A percentile compares a stretch with the other conserved stretches of the same genome.
Evolutionary conservation across 23 tunicate species (phyloP).

Genomic region (Diplosoma virens): DNA sequence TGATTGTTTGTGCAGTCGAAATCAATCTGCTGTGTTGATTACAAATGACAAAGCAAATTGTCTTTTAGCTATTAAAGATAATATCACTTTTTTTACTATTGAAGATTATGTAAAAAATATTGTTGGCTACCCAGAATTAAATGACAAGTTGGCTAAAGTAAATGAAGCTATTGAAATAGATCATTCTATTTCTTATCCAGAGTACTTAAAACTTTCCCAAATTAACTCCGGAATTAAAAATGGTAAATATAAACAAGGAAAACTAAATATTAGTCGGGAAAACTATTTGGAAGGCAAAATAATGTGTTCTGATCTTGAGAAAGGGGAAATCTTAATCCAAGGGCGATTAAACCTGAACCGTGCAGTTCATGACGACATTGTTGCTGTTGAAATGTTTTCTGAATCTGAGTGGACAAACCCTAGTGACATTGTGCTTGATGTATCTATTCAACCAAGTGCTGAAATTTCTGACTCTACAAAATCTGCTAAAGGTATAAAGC

Average conservation of each 20-base stretch:
- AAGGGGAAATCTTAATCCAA: constrained; percentile 83
- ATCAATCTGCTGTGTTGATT: constrained; percentile 62
- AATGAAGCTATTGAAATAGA: constrained; percentile 84
- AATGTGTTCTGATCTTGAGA: constrained; percentile 41
- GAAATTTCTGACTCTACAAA: constrained; percentile 46
- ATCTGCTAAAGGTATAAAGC: not conserved
- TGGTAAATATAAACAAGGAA: constrained; percentile 75
- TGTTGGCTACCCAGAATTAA: constrained; percentile 81
- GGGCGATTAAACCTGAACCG: constrained; percentile 87
- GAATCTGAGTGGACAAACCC: constrained; percentile 81
- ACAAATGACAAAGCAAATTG: constrained; percentile 92
- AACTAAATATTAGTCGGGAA: constrained; percentile 75
- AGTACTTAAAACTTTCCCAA: constrained; percentile 66
- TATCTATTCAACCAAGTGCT: constrained; percentile 97
- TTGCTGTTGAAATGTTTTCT: constrained; percentile 80
- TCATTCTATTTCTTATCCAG: constrained; percentile 63
- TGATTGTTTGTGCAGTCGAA: constrained; percentile 43
- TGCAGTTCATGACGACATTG: constrained; percentile 91
- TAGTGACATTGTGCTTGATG: constrained; percentile 92
- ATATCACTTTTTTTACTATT: constrained; percentile 43
- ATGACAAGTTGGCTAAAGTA: constrained; percentile 76
- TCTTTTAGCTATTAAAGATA: constrained; percentile 43
- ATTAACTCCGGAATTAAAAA: constrained; percentile 62
- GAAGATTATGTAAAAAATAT: constrained; percentile 69
- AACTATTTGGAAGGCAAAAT: constrained; percentile 89